Base-by-base conservation (phyloP, 2,113 vertebrate genomes). In the Heliornis fulica region DNA sequence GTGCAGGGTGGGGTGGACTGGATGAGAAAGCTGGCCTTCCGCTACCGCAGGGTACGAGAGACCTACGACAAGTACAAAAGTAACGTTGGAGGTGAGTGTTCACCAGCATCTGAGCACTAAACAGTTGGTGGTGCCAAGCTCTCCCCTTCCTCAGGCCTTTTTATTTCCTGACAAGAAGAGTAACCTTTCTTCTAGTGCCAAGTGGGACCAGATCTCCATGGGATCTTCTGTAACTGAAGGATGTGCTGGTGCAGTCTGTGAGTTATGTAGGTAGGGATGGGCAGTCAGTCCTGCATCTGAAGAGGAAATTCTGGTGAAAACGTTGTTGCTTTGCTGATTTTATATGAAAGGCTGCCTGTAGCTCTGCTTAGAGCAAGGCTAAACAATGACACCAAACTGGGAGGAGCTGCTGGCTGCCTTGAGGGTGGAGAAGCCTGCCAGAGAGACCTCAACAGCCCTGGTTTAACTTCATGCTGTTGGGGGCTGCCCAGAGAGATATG, bases 21-120 rank as follows among this genome's bases (percentile, higher is more conserved):
- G 99, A 99, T 99, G 99, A 98, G 99, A 31, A 99, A 99, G 50
- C 87, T 99, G 97, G 99, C 99, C 17, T 99, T 99, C 91, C 99
- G 99, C 32, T 99, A 99, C 97, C 99, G 99, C 43, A 97, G 99
- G 74, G 99, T 99, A 51, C 98, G 99, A 97, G 99, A 99, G 96
- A 99, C 99, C 97, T 99, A 99, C 91, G 99, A 99, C 56, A 98
- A 97, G 46, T 99, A 99, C 97, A 99, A 99, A 94, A 98, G 97
- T 34, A 99, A 99, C 0, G 99, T 99, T 2, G 99, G 98, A 95
- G 99, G 99, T 99, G 97, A 98, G 98, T 97, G 83, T 20, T 25
- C 59, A 11, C 38, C 53, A 1, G 2, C 34, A 4, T 4, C 38
- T 83, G 90, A 70, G 56, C 68, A 10, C 56, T 40, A 2, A 23